These are phyloP conservation scores for Hyles euphorbiae DNA, from an alignment of 1,140 invertebrate genomes.

Conservation along the genomic window DNA sequence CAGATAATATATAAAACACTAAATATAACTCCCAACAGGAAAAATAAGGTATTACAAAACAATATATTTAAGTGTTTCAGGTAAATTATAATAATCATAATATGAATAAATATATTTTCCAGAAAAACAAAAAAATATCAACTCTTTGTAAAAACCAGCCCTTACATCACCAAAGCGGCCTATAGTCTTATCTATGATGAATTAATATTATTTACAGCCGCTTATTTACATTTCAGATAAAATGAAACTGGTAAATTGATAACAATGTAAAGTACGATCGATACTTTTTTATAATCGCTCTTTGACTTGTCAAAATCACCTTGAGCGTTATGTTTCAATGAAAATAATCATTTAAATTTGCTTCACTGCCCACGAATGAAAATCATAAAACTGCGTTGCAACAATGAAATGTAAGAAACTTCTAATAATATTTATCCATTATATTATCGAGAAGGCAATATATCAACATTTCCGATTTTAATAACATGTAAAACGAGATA, in stretches of 20 bases:
- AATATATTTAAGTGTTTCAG: too few relatives aligned
- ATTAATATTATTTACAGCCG: conserved; percentile 2
- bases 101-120: too few relatives aligned
- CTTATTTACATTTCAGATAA: conserved; percentile 1
- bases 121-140: too few relatives aligned
- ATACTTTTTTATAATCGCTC: conserved; percentile 3
- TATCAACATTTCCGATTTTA: too few relatives aligned
- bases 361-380: conserved; percentile 25
- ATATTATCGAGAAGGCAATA: too few relatives aligned
- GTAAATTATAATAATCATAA: too few relatives aligned
- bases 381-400: not conserved
- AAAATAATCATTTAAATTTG: conserved; percentile 37
- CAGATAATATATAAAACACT: too few relatives aligned
- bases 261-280: not conserved
- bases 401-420: conserved; percentile 1
- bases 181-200: conserved; percentile 4
- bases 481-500: too few relatives aligned
- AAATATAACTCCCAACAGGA: too few relatives aligned
- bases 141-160: too few relatives aligned
- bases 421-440: conserved; percentile 7
- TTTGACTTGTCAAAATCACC: conserved; percentile 18
- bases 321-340: conserved; percentile 37
- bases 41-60: too few relatives aligned
- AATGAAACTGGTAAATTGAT: not conserved
- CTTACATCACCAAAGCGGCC: too few relatives aligned